Evolutionary conservation across 2,113 vertebrate species (phyloP).

Genomic region (Corydoras maculifer): DNA sequence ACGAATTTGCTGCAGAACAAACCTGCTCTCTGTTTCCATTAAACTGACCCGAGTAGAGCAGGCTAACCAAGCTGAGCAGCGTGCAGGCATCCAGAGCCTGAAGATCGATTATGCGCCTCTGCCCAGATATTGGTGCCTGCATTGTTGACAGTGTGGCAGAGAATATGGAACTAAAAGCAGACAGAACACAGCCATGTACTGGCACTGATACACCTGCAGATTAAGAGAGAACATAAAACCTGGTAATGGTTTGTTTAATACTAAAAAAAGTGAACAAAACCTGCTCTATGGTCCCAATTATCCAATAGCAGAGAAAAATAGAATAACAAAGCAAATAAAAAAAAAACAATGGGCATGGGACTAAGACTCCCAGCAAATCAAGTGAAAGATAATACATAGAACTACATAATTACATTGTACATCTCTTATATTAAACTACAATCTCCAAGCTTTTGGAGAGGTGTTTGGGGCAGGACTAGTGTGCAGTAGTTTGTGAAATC

Average conservation of each 20-base stretch:
- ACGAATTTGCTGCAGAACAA: slow-evolving; percentile 69
- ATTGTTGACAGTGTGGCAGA: slow-evolving; percentile 63
- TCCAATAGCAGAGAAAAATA: too few relatives aligned
- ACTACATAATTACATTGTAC: too few relatives aligned
- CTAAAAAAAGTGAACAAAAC: too few relatives aligned
- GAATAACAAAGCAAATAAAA: too few relatives aligned
- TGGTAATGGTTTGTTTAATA: not conserved
- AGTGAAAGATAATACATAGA: too few relatives aligned
- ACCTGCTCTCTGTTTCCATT: slow-evolving; percentile 70
- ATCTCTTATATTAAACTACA: too few relatives aligned
- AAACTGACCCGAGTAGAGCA: slow-evolving; percentile 81
- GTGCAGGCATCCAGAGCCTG: slow-evolving; percentile 60
- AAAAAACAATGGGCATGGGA: too few relatives aligned
- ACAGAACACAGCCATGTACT: slow-evolving; percentile 78
- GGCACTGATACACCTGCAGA: slow-evolving; percentile 71
- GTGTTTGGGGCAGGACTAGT: too few relatives aligned
- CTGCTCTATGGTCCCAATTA: too few relatives aligned
- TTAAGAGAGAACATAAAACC: not conserved
- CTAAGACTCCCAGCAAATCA: too few relatives aligned
- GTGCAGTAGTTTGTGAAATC: not conserved
- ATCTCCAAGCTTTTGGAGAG: too few relatives aligned
- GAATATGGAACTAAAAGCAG: slow-evolving; percentile 78
- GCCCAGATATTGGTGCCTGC: slow-evolving; percentile 42
- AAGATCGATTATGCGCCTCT: slow-evolving; percentile 69
- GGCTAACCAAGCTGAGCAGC: slow-evolving; percentile 71